A percentile compares a stretch with the other conserved stretches of the same genome.
These are phyloP conservation scores for Murina feae DNA, from an alignment of 2,113 vertebrate species.

Conservation along the genomic window DNA sequence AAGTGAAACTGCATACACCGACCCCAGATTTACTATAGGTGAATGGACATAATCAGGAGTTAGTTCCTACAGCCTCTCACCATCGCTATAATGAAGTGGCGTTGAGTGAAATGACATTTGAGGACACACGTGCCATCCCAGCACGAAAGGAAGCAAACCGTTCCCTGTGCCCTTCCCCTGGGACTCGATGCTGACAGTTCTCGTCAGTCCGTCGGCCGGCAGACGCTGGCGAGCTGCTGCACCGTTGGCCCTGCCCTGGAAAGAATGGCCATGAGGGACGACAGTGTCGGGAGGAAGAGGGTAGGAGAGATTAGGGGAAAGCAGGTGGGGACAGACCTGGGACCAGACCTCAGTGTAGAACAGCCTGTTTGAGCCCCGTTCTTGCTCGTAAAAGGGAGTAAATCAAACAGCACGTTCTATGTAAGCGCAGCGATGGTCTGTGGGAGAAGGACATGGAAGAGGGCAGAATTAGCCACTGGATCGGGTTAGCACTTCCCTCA, in stretches of 20 bases:
- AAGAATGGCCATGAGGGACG: neutral
- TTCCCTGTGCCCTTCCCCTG: neutral
- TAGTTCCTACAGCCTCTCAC: neutral
- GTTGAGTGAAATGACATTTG: neutral
- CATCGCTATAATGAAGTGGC: too few relatives aligned
- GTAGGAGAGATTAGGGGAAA: neutral
- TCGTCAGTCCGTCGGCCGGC: fast-evolving
- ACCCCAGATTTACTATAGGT: neutral
- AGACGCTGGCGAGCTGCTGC: neutral
- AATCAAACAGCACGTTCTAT: neutral
- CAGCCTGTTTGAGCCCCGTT: neutral
- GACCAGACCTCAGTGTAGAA: neutral
- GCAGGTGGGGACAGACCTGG: neutral
- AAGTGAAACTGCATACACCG: neutral
- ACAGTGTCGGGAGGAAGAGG: too few relatives aligned
- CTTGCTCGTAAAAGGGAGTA: neutral
- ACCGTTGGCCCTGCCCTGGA: neutral
- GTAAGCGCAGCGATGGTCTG: too few relatives aligned
- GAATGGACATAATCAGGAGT: too few relatives aligned
- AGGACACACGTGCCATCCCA: neutral
- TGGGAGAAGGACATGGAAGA: fast-evolving
- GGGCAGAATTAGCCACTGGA: neutral
- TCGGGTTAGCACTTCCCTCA: neutral
- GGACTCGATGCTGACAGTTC: neutral
- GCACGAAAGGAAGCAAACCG: neutral